Evolutionary conservation across 2,113 vertebrate species (phyloP), one percentile per base, ranked within the genome.

Genomic region (Brevimyrus niger): DNA sequence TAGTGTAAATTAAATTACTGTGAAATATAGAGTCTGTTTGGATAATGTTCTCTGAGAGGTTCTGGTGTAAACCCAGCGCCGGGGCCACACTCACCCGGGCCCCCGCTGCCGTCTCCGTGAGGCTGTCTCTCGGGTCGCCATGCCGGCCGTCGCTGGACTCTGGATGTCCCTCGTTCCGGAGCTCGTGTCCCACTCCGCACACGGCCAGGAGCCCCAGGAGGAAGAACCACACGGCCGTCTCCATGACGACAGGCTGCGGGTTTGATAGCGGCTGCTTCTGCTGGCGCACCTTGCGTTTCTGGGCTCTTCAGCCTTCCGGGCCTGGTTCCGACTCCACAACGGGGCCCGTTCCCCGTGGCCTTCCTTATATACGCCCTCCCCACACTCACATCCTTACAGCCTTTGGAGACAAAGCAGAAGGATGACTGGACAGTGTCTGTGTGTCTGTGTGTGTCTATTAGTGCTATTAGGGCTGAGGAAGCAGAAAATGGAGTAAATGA

Each of bases 61-160:
- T 84, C 5, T 44, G 21, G 44, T 76, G 73, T 80, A 21, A 19
- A 7, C 4, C 73, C 15, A 19, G 73, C 35, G 19, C 69, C 3
- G 15, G 31, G 11, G 69, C 69, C 15, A 4, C 27, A 90, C 95
- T 96, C 91, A 96, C 96, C 96, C 94, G 88, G 11, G 31, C 91
- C 65, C 92, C 90, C 88, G 44, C 0, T 17, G 94, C 90, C 73
- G 23, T 91, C 38, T 96, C 92, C 0, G 89, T 89, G 89, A 91
- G 87, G 76, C 85, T 91, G 27, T 95, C 94, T 90, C 94, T 92
- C 7, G 90, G 91, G 90, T 92, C 92, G 87, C 58, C 44, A 21
- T 83, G 90, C 91, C 91, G 85, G n/a, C 89, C 88, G 47, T 94
- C 92, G 0, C 61, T 91, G 83, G 92, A 89, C 55, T 93, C 92